Conservation (phyloP, 2,888 invertebrate species). For the Flabesymbios commensalis region DNA sequence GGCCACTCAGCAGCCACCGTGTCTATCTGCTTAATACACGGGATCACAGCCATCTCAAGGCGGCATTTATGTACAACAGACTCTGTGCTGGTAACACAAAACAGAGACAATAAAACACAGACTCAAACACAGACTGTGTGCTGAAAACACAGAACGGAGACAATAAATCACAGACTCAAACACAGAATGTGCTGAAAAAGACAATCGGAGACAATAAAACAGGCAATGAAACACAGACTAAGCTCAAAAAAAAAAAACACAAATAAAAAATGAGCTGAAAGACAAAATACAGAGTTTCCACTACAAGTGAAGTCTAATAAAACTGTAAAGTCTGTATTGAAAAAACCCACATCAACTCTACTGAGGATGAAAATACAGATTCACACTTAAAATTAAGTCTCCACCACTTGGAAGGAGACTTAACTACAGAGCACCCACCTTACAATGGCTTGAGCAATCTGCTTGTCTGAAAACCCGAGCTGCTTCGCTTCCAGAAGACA, state of each 20-base stretch:
- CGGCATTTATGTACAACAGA: conserved; percentile 64
- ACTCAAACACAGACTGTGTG: conserved; percentile 80
- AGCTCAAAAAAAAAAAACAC: too few species aligned
- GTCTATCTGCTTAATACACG: conserved; percentile 90
- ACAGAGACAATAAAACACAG: too few species aligned
- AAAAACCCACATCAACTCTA: too few species aligned
- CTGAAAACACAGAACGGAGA: conserved; percentile 65
- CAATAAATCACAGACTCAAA: too few species aligned
- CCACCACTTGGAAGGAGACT: too few species aligned
- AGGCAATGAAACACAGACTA: too few species aligned
- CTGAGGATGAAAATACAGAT: too few species aligned
- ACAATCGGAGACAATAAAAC: not conserved
- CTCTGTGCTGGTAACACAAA: conserved; percentile 78
- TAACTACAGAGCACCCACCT: conserved; percentile 54
- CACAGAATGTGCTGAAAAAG: conserved; percentile 82
- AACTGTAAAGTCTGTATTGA: too few species aligned
- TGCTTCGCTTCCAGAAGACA: conserved; percentile 81
- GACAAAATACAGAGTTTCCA: too few species aligned
- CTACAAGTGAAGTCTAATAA: too few species aligned
- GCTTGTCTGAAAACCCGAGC: conserved; percentile 95
- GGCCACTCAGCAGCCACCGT: conserved; percentile 99
- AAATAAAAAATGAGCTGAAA: too few species aligned
- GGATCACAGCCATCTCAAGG: conserved; percentile 43
- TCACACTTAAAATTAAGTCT: too few species aligned
- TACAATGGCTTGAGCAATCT: conserved; percentile 74